Base-by-base conservation (phyloP, 2,113 vertebrate species). In the Ceyx margarethae region DNA sequence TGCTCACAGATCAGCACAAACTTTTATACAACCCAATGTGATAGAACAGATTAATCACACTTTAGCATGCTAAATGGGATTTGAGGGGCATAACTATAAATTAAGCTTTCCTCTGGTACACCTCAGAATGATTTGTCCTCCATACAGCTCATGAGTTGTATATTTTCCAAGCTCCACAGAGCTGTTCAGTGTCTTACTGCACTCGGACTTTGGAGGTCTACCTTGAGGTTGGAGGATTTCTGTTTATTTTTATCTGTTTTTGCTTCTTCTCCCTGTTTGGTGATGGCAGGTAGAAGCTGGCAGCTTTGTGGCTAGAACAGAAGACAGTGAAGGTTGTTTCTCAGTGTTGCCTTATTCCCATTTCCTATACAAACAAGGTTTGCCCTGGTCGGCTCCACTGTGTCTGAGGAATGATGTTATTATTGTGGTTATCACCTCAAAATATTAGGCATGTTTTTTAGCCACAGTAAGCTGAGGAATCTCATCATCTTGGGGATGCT, bases 341-440 rank as follows among this genome's bases (percentile, higher is more conserved):
- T 87, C 43, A 13, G 57, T 37, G 15, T 68, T 85, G 81, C 50
- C 60, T 66, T 95, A 94, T 29, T 42, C 42, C 56, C 19, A 46
- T 58, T 91, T 94, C 87, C 87, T 94, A 91, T 19, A 87, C 85
- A 96, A 95, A 96, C 91, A 95, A 90, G 48, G 58, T 40, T 89
- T 31, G 15, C 64, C 62, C 73, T 65, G 43, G 79, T 73, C 91
- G 94, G 93, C 94, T 95, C 93, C 93, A 76, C 60, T 56, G 54
- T 95, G 94, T 94, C 94, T 94, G 75, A 90, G 79, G 85, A 73
- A 87, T 87, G 33, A 92, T 87, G 80, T 91, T 92, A 82, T 92
- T 95, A 69, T 48, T 85, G 68, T 76, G 78, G 78, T 92, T 94
- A 95, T 95, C 87, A 95, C 91, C 79, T 95, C 0, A 0, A 85